phyloP scores from a whole-genome alignment of 2,888 invertebrate genomes.

The Serripes groenlandicus region DNA sequence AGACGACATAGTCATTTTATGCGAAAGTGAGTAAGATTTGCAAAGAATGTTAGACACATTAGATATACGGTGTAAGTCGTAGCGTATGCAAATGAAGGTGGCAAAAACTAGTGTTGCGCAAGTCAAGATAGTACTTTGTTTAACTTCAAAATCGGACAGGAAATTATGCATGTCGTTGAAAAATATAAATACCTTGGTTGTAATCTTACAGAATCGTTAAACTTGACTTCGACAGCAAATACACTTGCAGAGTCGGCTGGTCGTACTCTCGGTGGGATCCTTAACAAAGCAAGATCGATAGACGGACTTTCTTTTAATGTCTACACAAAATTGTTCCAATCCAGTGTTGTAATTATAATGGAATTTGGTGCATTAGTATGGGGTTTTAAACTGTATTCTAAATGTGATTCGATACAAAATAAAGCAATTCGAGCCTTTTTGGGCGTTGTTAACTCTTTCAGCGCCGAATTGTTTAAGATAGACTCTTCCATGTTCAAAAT shows the following conservation, averaged over 20 bases:
- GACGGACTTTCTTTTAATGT: neutral
- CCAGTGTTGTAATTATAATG: conserved; percentile 5
- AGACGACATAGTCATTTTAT: neutral
- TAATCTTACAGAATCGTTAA: neutral
- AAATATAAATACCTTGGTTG: conserved; percentile 1
- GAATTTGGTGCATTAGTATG: neutral
- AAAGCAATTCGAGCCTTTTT: conserved; percentile 3
- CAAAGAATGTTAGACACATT: neutral
- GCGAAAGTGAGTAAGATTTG: neutral
- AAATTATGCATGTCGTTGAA: neutral
- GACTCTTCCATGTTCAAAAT: too few relatives aligned
- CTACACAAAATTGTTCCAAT: neutral
- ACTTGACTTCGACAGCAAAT: conserved; percentile 5
- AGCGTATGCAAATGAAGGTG: neutral
- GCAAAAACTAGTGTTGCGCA: neutral
- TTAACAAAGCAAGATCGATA: conserved; percentile 5
- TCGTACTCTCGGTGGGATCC: neutral
- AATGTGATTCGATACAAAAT: conserved; percentile 5
- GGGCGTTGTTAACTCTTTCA: too few relatives aligned
- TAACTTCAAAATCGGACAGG: neutral
- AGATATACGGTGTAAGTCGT: neutral
- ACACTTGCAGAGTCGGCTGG: conserved; percentile 6
- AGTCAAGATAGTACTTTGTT: neutral
- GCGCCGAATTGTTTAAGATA: too few relatives aligned
- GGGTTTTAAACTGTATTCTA: conserved; percentile 2